Conservation (phyloP, 2,888 invertebrate genomes). For the Polyploca ridens region DNA sequence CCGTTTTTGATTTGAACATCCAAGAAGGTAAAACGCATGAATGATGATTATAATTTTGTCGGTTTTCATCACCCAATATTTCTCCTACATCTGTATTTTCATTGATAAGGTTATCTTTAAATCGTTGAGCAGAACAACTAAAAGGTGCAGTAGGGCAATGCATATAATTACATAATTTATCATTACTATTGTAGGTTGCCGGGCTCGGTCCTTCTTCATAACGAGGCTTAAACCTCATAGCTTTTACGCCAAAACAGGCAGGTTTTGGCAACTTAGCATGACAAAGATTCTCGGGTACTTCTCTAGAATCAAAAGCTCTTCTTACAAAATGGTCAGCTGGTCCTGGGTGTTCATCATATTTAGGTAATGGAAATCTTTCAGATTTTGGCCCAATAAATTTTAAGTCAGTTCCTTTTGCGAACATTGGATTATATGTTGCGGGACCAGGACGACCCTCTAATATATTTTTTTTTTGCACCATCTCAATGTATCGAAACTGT, state of each 20-base stretch:
- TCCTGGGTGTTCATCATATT: constrained; percentile 51
- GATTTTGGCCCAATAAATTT: constrained; percentile 55
- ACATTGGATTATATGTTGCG: constrained; percentile 55
- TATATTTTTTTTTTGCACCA: constrained; percentile 58
- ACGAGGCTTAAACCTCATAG: constrained; percentile 53
- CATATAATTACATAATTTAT: constrained; percentile 41
- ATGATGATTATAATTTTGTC: constrained; percentile 15
- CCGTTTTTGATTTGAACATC: constrained; percentile 66
- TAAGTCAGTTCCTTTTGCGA: constrained; percentile 48
- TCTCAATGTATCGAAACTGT: constrained; percentile 68
- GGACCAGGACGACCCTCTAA: constrained; percentile 64
- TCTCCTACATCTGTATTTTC: constrained; percentile 39
- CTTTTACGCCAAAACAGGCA: constrained; percentile 64
- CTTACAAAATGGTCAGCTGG: constrained; percentile 61
- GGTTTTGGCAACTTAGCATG: constrained; percentile 53
- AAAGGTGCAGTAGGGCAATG: constrained; percentile 59
- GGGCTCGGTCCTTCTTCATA: constrained; percentile 62
- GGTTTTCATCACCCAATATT: constrained; percentile 19
- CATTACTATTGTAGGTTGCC: constrained; percentile 51
- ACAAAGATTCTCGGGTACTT: constrained; percentile 40
- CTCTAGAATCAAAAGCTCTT: constrained; percentile 60
- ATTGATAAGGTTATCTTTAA: constrained; percentile 42
- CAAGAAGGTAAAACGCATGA: constrained; percentile 43
- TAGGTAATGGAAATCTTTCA: constrained; percentile 46
- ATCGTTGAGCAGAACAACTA: constrained; percentile 56